Conservation (phyloP, 2,113 vertebrate genomes). For the Cisticola juncidis region DNA sequence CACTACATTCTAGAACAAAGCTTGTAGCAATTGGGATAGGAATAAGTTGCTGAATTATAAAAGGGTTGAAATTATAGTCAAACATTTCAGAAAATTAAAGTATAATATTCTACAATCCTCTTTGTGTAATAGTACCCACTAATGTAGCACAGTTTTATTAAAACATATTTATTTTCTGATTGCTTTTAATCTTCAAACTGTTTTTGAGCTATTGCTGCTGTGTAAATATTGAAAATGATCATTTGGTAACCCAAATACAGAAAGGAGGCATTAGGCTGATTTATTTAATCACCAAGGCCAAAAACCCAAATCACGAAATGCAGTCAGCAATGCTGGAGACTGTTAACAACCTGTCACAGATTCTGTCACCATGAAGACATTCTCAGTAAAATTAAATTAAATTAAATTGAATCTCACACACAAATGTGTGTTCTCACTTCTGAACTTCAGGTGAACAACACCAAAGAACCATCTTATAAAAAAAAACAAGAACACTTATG, state of each 20-base stretch:
- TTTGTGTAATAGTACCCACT: background rate
- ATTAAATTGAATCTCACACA: background rate
- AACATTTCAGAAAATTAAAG: constrained; percentile 26
- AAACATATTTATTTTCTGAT: constrained; percentile 32
- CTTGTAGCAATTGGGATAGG: background rate
- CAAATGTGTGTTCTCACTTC: background rate
- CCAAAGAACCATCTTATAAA: background rate
- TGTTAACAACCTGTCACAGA: background rate
- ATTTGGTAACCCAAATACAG: constrained; percentile 31
- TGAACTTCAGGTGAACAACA: background rate
- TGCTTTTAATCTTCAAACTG: constrained; percentile 34
- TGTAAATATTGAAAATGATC: background rate
- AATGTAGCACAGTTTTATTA: constrained; percentile 1
- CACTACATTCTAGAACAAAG: background rate
- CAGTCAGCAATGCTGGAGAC: background rate
- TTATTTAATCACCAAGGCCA: background rate
- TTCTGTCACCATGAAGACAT: background rate
- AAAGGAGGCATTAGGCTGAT: background rate
- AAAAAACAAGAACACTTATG: background rate
- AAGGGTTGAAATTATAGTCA: background rate
- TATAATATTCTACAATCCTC: background rate
- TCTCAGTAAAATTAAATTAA: background rate
- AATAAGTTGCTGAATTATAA: background rate
- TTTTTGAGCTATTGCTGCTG: background rate
- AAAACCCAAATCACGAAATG: background rate